Conservation (phyloP, 1,140 invertebrate genomes). For the Mya arenaria region DNA sequence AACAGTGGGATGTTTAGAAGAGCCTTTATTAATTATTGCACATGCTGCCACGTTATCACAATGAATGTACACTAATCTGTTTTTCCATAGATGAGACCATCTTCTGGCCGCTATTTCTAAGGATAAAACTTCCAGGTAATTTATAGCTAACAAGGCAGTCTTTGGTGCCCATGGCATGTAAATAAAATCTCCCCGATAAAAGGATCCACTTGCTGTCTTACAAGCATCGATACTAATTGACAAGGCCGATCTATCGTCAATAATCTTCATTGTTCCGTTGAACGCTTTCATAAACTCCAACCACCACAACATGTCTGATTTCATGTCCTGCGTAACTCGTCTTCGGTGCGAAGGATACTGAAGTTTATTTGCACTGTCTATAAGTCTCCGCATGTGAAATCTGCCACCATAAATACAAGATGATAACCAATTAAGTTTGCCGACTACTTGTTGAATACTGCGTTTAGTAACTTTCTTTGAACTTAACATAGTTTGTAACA, state of each 20-base stretch:
- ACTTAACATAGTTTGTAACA: background rate
- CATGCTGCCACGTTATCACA: conserved; percentile 6
- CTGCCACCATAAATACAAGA: background rate
- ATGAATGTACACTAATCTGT: background rate
- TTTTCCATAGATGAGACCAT: background rate
- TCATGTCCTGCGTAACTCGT: background rate
- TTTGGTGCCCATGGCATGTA: conserved; percentile 6
- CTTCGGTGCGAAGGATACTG: background rate
- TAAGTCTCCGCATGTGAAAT: background rate
- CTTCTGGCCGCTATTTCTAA: background rate
- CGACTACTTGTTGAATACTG: background rate
- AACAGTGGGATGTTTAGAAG: background rate
- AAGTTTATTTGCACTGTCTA: background rate
- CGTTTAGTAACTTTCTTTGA: background rate
- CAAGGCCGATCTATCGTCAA: background rate
- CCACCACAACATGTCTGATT: conserved; percentile 11
- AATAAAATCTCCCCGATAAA: background rate
- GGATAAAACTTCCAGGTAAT: background rate
- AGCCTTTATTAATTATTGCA: conserved; percentile 20
- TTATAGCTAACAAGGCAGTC: background rate
- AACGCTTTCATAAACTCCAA: conserved; percentile 1
- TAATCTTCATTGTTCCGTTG: background rate
- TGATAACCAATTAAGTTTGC: conserved; percentile 14
- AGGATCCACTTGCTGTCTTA: background rate
- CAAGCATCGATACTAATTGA: conserved; percentile 14